Conservation (phyloP, 2,888 invertebrate genomes). For the Drosophila borborema region DNA sequence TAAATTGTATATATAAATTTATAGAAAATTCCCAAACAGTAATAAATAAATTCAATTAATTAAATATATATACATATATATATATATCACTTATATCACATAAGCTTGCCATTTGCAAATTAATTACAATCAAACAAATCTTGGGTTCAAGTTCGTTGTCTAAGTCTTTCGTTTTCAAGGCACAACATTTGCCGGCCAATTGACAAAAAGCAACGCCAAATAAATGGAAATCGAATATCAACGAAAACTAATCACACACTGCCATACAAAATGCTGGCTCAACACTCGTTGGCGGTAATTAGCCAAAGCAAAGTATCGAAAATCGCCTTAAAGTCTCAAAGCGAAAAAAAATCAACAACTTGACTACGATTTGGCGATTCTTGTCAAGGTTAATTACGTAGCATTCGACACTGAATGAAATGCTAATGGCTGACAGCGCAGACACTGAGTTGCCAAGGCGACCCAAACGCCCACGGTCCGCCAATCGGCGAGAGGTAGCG, state of each 20-base stretch:
- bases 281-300: constrained; percentile 52
- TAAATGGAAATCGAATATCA: constrained; percentile 9
- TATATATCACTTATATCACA: neutral
- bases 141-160: constrained; percentile 51
- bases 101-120: constrained; percentile 9
- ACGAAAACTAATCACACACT: constrained; percentile 23
- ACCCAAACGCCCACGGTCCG: constrained; percentile 37
- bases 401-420: constrained; percentile 47
- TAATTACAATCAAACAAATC: constrained; percentile 20
- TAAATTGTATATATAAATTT: too few relatives aligned
- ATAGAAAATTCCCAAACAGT: neutral
- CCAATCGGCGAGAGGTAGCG: neutral
- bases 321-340: constrained; percentile 62
- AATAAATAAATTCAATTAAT: neutral
- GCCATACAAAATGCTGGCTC: constrained; percentile 31
- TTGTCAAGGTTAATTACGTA: constrained; percentile 70
- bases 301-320: constrained; percentile 57
- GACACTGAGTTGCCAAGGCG: constrained; percentile 41
- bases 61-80: neutral
- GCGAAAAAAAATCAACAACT: neutral
- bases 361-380: constrained; percentile 47
- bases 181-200: constrained; percentile 14
- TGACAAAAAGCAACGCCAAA: constrained; percentile 9
- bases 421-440: constrained; percentile 29
- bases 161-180: constrained; percentile 58